Evolutionary conservation across 2,113 vertebrate species (phyloP).

Genomic region (Charadrius vociferus): DNA sequence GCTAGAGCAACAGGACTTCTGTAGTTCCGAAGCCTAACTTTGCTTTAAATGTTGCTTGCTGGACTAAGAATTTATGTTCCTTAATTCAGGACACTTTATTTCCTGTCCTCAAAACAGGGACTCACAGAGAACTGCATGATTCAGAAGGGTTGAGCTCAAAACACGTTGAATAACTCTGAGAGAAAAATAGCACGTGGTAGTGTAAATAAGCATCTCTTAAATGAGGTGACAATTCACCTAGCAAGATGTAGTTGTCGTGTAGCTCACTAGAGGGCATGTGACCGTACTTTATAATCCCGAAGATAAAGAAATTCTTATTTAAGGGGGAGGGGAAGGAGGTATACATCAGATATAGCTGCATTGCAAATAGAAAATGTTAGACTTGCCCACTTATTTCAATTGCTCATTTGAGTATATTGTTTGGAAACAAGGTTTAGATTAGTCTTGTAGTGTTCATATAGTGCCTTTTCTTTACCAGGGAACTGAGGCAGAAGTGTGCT

Average conservation of each 20-base stretch:
- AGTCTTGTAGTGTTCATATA: not conserved
- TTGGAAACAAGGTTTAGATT: not conserved
- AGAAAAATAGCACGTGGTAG: not conserved
- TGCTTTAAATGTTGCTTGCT: not conserved
- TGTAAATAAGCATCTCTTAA: not conserved
- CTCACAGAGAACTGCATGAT: not conserved
- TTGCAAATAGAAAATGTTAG: not conserved
- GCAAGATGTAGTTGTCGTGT: not conserved
- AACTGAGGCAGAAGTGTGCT: not conserved
- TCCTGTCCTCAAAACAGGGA: not conserved
- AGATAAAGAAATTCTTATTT: not conserved
- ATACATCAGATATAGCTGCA: not conserved
- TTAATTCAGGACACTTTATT: not conserved
- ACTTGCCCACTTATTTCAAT: not conserved
- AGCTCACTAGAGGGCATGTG: slow-evolving; percentile 52
- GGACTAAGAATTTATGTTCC: not conserved
- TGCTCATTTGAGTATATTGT: not conserved
- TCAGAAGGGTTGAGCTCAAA: not conserved
- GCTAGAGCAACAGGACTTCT: not conserved
- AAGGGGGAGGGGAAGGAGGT: rapidly evolving
- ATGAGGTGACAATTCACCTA: not conserved
- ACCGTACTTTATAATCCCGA: not conserved
- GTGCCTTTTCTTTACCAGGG: not conserved
- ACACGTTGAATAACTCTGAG: rapidly evolving
- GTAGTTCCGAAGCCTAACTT: not conserved